Percentiles rank a stretch among this genome's conserved stretches.
Conservation (phyloP, 2,113 vertebrate genomes). For the Aix galericulata region DNA sequence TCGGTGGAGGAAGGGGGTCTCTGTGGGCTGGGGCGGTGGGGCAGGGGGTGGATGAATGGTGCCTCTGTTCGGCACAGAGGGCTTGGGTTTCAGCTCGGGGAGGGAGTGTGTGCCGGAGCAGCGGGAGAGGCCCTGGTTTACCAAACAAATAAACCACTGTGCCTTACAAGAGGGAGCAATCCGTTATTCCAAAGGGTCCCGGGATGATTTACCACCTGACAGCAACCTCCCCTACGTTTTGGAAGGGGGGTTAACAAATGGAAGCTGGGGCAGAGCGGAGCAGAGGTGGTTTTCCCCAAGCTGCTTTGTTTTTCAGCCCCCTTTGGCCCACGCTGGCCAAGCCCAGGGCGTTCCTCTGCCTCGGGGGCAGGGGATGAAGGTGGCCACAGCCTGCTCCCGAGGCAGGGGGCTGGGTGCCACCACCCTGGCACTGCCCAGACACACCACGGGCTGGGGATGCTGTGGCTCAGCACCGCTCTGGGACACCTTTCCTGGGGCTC, state of each 20-base stretch:
- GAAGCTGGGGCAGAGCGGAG: background rate
- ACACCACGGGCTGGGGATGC: background rate
- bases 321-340: background rate
- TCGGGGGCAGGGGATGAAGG: background rate
- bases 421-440: background rate
- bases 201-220: background rate
- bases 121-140: background rate
- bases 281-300: background rate
- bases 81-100: background rate
- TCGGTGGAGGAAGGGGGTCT: background rate
- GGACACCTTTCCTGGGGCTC: accelerated
- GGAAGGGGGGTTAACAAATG: background rate
- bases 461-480: accelerated
- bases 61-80: background rate
- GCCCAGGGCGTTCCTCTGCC: background rate
- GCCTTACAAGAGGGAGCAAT: background rate
- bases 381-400: background rate
- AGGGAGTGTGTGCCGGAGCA: background rate
- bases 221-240: background rate
- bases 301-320: background rate
- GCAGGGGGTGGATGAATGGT: background rate
- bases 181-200: background rate
- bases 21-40: background rate
- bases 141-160: conserved; percentile 26
- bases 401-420: background rate